These are phyloP conservation scores for Drosophila ohnishii DNA, from an alignment of 1,140 invertebrate species.

Conservation along the genomic window DNA sequence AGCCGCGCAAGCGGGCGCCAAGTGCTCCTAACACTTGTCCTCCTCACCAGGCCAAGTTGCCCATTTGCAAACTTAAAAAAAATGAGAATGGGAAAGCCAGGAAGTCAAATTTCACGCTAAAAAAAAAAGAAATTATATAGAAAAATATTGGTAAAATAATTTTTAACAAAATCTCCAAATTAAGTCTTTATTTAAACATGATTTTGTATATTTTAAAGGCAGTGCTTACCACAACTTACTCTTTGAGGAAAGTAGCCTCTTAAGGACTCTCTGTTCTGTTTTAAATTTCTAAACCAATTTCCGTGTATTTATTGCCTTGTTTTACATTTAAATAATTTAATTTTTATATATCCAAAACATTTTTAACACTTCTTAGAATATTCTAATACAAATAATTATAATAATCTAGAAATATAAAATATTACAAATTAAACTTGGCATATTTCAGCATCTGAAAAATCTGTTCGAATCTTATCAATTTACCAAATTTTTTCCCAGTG, in stretches of 20 bases:
- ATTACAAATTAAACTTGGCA: neutral
- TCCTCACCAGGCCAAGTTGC: conserved; percentile 9
- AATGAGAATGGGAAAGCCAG: conserved; percentile 50
- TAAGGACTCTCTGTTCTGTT: too few species aligned
- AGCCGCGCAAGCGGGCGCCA: conserved; percentile 73
- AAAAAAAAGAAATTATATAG: neutral
- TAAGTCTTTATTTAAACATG: neutral
- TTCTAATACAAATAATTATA: neutral
- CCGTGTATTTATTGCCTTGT: too few species aligned
- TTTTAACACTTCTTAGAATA: neutral
- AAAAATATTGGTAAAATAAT: neutral
- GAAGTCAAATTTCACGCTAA: conserved; percentile 11
- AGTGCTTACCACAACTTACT: neutral
- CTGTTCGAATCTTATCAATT: fast-evolving
- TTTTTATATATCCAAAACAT: neutral
- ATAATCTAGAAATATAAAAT: neutral
- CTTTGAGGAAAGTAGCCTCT: neutral
- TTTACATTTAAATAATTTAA: neutral
- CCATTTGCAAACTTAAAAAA: conserved; percentile 60
- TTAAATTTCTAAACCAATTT: too few species aligned
- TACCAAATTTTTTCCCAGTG: neutral
- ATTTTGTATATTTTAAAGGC: neutral
- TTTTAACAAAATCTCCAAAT: too few species aligned
- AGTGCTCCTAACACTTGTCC: conserved; percentile 55
- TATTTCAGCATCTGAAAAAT: fast-evolving